Base-by-base conservation (phyloP, 1,140 invertebrate species). In the Akabosia matsudoensis region DNA sequence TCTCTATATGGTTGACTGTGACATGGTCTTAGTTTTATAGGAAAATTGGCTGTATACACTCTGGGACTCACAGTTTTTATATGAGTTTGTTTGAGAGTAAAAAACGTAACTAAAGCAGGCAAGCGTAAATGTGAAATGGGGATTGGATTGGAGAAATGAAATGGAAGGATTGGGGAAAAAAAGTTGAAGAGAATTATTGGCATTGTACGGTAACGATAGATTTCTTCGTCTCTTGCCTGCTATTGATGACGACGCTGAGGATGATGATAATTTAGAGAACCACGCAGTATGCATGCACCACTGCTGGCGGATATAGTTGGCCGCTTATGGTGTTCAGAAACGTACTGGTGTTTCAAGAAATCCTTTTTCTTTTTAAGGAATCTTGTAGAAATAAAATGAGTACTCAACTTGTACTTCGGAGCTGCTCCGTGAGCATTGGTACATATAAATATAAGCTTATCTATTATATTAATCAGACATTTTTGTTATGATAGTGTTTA, bases 121-220 rank as follows among this genome's bases (percentile, higher is more conserved):
- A 67, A 31, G 24, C 61, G 61, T 67, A 67, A 67, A 67, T 67
- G 61, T 67, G 28, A 67, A 67, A 67, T 67, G 61, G 61, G 61
- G 61, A 67, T 67, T 67, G 61, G 61, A 67, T 67, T 64, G 61
- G 56, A 71, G 76, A 76, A 76, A 76, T 76, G 76, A 76, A 74
- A 76, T 73, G 76, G 76, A 76, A 76, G 75, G 75, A 76, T 76
- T 76, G 75, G 61, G 31, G 18, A 67, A 75, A n/a, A 52, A 74
- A 56, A 75, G 52, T 14, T 16, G 33, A 13, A 31, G n/a, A 45
- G 74, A 30, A 70, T 61, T 74, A 33, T 52, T 22, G 73, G 52
- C 7, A 45, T 7, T 45, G 37, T 7, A 45, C 18, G 37, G 7
- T 45, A 45, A 7, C 37, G 7, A 45, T 18, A 45, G 18, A 45